Percentiles rank a stretch among this genome's conserved stretches.
phyloP scores from a whole-genome alignment of 2,888 invertebrate genomes.

The Cyclophora punctaria region DNA sequence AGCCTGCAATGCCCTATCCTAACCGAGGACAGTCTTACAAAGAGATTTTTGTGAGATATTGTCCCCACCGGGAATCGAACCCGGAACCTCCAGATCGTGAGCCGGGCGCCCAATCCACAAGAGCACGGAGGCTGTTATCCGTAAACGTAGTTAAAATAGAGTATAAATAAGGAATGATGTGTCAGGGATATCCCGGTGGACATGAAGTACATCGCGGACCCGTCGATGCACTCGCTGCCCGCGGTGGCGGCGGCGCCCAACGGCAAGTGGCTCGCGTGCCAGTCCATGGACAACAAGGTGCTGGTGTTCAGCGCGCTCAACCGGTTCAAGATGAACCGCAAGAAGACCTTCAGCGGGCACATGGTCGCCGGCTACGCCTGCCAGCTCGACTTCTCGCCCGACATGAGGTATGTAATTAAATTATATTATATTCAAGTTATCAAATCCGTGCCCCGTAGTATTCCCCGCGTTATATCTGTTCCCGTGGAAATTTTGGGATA shows the following conservation, averaged over 20 bases:
- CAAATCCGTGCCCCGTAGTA: neutral
- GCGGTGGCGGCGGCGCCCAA: conserved; percentile 96
- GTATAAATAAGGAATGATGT: no score
- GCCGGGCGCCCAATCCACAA: no score
- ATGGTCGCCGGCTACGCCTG: conserved; percentile 99
- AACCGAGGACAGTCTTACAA: no score
- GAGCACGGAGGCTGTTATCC: no score
- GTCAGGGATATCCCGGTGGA: conserved; percentile 93
- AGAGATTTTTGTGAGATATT: no score
- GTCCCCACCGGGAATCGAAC: no score
- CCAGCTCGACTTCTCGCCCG: conserved; percentile 96
- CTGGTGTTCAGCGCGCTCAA: conserved; percentile 98
- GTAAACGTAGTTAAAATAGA: no score
- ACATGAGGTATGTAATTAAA: conserved; percentile 96
- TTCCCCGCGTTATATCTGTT: neutral
- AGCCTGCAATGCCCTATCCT: no score
- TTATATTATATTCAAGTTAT: neutral
- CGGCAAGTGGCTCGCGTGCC: conserved; percentile 99
- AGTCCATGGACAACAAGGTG: conserved; percentile 99
- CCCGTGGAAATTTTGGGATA: no score
- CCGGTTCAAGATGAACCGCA: conserved; percentile 97
- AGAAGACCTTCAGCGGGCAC: conserved; percentile 98
- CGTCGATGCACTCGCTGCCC: conserved; percentile 99
- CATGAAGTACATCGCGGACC: conserved; percentile 99
- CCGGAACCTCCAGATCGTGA: no score